phyloP scores from a whole-genome alignment of 2,888 invertebrate species.

The Tetragnatha montana region DNA sequence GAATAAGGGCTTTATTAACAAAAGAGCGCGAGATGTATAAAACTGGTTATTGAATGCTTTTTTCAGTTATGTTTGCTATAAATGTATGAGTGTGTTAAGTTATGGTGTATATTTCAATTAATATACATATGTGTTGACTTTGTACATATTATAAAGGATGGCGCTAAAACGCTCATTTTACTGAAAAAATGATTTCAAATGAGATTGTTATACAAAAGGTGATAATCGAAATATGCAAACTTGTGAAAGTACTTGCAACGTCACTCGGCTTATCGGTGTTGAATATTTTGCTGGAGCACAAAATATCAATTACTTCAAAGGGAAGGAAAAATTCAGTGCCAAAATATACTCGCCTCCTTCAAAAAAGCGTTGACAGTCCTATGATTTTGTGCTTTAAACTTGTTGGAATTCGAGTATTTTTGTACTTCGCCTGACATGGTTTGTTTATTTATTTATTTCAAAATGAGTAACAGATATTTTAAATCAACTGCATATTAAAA shows the following conservation, averaged over 20 bases:
- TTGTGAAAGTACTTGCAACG: constrained; percentile 62
- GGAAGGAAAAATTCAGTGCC: constrained; percentile 17
- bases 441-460: too few relatives aligned
- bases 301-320: constrained; percentile 22
- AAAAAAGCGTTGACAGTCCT: constrained; percentile 30
- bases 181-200: constrained; percentile 23
- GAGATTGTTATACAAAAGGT: constrained; percentile 23
- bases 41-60: constrained; percentile 60
- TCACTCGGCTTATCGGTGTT: constrained; percentile 19
- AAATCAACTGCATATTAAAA: too few relatives aligned
- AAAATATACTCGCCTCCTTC: constrained; percentile 10
- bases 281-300: constrained; percentile 14
- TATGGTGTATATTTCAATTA: constrained; percentile 57
- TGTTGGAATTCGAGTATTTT: not conserved
- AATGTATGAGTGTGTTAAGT: constrained; percentile 67
- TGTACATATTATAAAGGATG: constrained; percentile 57
- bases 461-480: too few relatives aligned
- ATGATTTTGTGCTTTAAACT: constrained; percentile 27
- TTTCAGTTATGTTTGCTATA: constrained; percentile 65
- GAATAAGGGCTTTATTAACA: constrained; percentile 38
- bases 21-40: constrained; percentile 41
- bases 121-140: constrained; percentile 64
- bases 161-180: constrained; percentile 44
- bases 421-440: not conserved
- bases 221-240: constrained; percentile 38